These are phyloP conservation scores for Corapipo altera DNA, from an alignment of 2,113 vertebrate genomes.

Conservation along the genomic window DNA sequence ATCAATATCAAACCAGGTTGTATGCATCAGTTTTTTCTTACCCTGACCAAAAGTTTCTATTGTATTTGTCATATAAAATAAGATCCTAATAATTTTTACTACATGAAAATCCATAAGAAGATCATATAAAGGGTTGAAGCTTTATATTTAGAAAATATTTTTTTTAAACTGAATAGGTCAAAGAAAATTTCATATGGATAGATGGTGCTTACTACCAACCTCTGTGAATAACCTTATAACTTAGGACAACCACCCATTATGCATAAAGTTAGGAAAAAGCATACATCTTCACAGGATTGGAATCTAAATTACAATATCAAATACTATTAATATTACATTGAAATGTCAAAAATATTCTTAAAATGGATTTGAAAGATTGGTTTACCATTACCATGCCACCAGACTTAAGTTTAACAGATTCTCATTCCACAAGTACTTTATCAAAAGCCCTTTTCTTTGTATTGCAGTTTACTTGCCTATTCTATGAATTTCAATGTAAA, in stretches of 20 bases:
- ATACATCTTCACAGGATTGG: background rate
- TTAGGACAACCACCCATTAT: background rate
- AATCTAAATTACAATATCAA: background rate
- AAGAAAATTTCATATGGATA: background rate
- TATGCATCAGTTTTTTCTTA: background rate
- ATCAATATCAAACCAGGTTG: background rate
- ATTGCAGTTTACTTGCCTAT: background rate
- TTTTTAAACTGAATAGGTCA: background rate
- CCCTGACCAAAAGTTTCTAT: background rate
- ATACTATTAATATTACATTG: background rate
- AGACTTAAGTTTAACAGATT: background rate
- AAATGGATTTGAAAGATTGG: background rate
- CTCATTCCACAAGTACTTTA: background rate
- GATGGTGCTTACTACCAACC: background rate
- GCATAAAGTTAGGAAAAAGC: background rate
- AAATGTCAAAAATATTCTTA: background rate
- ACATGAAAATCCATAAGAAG: background rate
- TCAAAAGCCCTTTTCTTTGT: background rate
- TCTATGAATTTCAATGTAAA: background rate
- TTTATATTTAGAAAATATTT: background rate
- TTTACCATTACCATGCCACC: background rate
- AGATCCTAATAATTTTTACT: background rate
- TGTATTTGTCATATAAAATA: constrained; percentile 12
- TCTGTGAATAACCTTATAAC: background rate
- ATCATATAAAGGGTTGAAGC: background rate